Conservation (phyloP, 2,113 vertebrate genomes). For the Todiramphus saurophagus region DNA sequence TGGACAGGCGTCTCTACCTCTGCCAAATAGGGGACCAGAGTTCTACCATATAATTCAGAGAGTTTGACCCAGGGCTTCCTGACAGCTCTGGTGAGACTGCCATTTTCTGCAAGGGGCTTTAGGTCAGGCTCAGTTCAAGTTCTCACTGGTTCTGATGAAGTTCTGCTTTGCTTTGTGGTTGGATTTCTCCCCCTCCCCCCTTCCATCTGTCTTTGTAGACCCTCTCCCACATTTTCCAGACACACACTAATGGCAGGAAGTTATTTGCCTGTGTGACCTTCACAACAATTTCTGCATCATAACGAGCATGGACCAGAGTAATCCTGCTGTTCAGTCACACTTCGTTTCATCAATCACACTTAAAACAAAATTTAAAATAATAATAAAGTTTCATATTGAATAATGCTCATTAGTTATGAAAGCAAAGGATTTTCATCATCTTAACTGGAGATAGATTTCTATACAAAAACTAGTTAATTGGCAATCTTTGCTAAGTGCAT, state of each 20-base stretch:
- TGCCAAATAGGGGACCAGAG: not conserved
- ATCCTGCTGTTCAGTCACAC: not conserved
- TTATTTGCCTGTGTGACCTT: not conserved
- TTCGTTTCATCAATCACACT: not conserved
- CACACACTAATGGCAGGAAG: not conserved
- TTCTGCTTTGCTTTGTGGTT: not conserved
- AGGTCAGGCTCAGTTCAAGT: not conserved
- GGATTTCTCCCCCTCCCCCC: fast-evolving
- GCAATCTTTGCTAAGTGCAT: not conserved
- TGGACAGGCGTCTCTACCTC: not conserved
- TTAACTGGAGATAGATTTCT: not conserved
- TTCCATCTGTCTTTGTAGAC: not conserved
- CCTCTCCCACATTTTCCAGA: not conserved
- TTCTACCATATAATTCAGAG: not conserved
- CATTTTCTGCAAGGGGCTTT: not conserved
- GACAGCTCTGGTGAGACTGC: not conserved
- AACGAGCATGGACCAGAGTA: not conserved
- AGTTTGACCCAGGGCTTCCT: not conserved
- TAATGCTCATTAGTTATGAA: not conserved
- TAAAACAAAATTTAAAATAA: not conserved
- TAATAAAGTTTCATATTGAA: not conserved
- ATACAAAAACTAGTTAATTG: not conserved
- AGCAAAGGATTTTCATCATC: not conserved
- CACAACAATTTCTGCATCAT: not conserved
- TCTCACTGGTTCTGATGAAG: not conserved